These are phyloP conservation scores for Leucophenga varia DNA, from an alignment of 1,140 invertebrate genomes.

Conservation along the genomic window DNA sequence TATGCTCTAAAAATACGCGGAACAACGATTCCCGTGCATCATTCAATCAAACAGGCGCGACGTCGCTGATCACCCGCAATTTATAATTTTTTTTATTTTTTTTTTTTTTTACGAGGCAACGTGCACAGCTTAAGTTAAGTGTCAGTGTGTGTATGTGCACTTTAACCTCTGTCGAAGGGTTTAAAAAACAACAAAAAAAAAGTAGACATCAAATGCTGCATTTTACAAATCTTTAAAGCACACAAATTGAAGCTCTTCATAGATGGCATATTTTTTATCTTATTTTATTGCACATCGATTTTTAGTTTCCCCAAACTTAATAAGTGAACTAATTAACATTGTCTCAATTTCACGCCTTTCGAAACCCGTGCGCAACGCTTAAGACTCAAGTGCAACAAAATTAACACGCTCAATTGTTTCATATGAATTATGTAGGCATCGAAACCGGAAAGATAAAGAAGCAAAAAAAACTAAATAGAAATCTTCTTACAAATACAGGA, in stretches of 20 bases:
- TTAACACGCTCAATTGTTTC: slow-evolving; percentile 44
- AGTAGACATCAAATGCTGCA: too few relatives aligned
- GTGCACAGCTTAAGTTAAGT: background rate
- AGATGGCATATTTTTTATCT: too few relatives aligned
- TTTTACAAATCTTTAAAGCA: too few relatives aligned
- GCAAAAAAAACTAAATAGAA: slow-evolving; percentile 25
- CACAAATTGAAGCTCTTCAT: too few relatives aligned
- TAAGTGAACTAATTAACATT: too few relatives aligned
- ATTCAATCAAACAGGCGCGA: slow-evolving; percentile 1
- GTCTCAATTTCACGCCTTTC: slow-evolving; percentile 39
- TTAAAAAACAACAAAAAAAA: too few relatives aligned
- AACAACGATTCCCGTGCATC: background rate
- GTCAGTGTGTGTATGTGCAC: background rate
- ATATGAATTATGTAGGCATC: slow-evolving; percentile 43
- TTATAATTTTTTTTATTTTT: background rate
- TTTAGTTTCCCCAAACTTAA: too few relatives aligned
- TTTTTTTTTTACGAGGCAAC: background rate
- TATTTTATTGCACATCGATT: too few relatives aligned
- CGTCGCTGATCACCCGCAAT: background rate
- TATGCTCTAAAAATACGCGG: slow-evolving; percentile 5
- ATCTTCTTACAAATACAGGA: slow-evolving; percentile 19
- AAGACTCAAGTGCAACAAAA: too few relatives aligned
- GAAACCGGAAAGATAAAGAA: too few relatives aligned
- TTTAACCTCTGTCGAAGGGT: background rate
- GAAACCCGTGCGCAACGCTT: slow-evolving; percentile 18